Conservation (phyloP, 2,797 vertebrate species). For the Trachops cirrhosus region DNA sequence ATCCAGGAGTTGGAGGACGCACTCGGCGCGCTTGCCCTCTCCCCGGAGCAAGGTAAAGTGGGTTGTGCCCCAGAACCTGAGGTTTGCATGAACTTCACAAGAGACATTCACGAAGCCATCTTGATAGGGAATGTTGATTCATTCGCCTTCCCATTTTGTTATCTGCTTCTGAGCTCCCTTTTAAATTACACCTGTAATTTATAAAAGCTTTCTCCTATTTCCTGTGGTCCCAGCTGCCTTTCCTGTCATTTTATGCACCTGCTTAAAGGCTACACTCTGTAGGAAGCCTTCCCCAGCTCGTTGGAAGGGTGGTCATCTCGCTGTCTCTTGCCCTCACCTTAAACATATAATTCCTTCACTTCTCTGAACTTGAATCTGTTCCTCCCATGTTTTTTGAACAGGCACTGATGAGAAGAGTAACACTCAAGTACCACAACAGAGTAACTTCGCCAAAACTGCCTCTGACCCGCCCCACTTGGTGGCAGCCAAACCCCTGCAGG, state of each 20-base stretch:
- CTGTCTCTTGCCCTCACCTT: background rate
- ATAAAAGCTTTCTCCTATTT: background rate
- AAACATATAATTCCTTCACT: background rate
- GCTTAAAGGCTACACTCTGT: background rate
- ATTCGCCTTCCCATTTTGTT: background rate
- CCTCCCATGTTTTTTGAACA: slow-evolving; percentile 63
- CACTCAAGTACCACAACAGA: slow-evolving; percentile 13
- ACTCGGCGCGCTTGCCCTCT: slow-evolving; percentile 85
- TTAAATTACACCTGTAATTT: background rate
- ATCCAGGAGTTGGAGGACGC: slow-evolving; percentile 91
- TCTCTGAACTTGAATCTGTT: background rate
- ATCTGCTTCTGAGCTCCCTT: background rate
- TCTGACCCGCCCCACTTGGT: slow-evolving; percentile 55
- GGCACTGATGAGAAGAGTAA: slow-evolving; percentile 58
- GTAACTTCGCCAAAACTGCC: slow-evolving; percentile 74
- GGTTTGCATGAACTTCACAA: background rate
- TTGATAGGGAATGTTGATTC: background rate
- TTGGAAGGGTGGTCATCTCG: background rate
- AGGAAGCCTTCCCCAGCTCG: background rate
- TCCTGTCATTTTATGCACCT: background rate
- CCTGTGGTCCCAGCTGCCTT: background rate
- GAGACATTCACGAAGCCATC: background rate
- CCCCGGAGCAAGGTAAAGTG: slow-evolving; percentile 72
- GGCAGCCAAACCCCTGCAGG: slow-evolving; percentile 68
- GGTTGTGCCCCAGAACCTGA: background rate